Conservation (phyloP, 2,113 vertebrate species). For the Cacatua alba region DNA sequence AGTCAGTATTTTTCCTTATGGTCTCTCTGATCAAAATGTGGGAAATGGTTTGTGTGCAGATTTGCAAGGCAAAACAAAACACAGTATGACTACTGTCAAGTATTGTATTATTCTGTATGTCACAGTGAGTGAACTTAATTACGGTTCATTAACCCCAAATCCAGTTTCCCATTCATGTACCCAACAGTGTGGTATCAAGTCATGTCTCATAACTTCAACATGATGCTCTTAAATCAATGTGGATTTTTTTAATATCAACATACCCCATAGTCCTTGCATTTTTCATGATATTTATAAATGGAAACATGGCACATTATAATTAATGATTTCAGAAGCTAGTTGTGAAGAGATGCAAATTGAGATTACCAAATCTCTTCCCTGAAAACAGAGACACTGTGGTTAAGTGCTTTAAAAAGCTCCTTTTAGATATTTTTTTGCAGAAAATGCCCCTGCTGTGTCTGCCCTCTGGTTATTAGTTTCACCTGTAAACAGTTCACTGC, state of each 20-base stretch:
- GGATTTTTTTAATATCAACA: not conserved
- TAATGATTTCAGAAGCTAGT: slow-evolving; percentile 23
- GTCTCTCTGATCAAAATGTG: slow-evolving; percentile 3
- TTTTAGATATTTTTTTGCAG: slow-evolving; percentile 34
- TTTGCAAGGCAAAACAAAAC: slow-evolving; percentile 54
- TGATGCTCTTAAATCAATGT: slow-evolving; percentile 41
- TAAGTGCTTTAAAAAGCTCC: slow-evolving; percentile 46
- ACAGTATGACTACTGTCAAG: slow-evolving; percentile 17
- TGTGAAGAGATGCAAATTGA: not conserved
- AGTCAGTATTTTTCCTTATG: not conserved
- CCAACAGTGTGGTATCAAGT: slow-evolving; percentile 38
- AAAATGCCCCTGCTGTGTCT: slow-evolving; percentile 50
- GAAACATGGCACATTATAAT: not conserved
- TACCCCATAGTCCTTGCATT: not conserved
- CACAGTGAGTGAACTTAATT: slow-evolving; percentile 63
- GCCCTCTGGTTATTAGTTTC: slow-evolving; percentile 67
- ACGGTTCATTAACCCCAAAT: slow-evolving; percentile 56
- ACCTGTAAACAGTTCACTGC: slow-evolving; percentile 74
- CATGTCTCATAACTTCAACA: slow-evolving; percentile 43
- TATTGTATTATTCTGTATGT: slow-evolving; percentile 48
- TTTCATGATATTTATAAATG: not conserved
- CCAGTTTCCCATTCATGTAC: slow-evolving; percentile 38
- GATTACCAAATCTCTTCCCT: slow-evolving; percentile 36
- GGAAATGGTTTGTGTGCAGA: slow-evolving; percentile 40
- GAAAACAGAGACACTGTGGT: not conserved